Base-by-base conservation (phyloP, 2,888 invertebrate species). In the Chloroclystis v-ata region DNA sequence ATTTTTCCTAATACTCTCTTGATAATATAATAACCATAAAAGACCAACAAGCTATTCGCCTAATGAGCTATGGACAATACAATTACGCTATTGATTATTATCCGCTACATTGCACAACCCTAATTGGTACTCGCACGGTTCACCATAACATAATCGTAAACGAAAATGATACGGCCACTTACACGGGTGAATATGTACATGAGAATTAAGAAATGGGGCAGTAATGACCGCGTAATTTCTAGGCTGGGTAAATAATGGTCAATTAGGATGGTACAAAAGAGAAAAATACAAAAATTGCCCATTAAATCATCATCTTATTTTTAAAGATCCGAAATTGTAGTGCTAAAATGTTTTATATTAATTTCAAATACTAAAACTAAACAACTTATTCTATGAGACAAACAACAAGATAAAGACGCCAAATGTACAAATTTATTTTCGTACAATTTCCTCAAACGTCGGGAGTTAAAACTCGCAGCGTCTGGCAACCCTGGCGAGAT, bases 61-160 rank as follows among this genome's bases (percentile, higher is more conserved):
- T 79, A 81, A 81, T 82, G 75, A 79, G 71, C 71, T 71, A 72
- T 71, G 66, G 61, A 64, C 68, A 61, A 65, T 63, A 71, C 69
- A 62, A 72, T 70, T 66, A 64, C 54, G 59, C 54, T 61, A 69
- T 74, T 61, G 66, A 74, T 69, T 65, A 60, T 65, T 62, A 65
- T 55, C 55, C 56, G 28, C 37, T 49, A 38, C 42, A 48, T 48
- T 42, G 47, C 53, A 49, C 38, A 46, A 26, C 24, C 42, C 50
- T 52, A 58, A 58, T 58, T 58, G 50, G 56, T 52, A 54, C n/a
- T n/a, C n/a, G n/a, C n/a, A n/a, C 46, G 47, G 54, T 20, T 42
- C 42, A 46, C 49, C 33, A 49, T 55, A 45, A 54, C 33, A 49
- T 55, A 45, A 54, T 37, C 50, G 50, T 55, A 52, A 55, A 50